These are phyloP conservation scores for Zaprionus ghesquierei DNA, from an alignment of 1,140 invertebrate species.

Conservation along the genomic window DNA sequence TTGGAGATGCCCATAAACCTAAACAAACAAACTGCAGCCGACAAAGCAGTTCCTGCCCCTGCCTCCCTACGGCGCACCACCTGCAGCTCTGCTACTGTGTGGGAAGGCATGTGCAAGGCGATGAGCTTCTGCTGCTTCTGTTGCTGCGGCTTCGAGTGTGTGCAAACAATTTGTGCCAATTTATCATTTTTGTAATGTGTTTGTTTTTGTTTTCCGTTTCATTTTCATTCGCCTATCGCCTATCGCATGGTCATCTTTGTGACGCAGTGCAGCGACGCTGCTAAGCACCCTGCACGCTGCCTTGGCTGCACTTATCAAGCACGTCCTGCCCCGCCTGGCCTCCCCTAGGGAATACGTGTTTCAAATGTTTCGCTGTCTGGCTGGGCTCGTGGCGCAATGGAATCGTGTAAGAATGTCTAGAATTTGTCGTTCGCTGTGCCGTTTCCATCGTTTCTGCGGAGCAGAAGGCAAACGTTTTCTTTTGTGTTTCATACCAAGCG, in stretches of 20 bases:
- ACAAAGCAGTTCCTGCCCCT: background rate
- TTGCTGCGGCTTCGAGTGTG: background rate
- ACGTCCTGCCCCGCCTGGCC: background rate
- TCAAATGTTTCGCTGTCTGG: background rate
- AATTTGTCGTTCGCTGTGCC: background rate
- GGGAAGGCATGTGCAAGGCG: slow-evolving; percentile 8
- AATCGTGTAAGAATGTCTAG: background rate
- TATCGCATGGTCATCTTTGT: background rate
- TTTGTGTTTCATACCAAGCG: too few species aligned
- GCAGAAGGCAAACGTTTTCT: too few species aligned
- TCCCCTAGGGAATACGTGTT: background rate
- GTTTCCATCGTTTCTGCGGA: background rate
- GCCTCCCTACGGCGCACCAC: background rate
- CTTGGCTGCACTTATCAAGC: slow-evolving; percentile 5
- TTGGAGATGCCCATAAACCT: slow-evolving; percentile 53
- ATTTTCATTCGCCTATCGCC: background rate
- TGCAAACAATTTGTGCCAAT: slow-evolving; percentile 20
- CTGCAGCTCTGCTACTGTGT: background rate
- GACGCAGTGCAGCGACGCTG: background rate
- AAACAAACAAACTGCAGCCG: slow-evolving; percentile 67
- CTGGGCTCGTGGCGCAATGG: background rate
- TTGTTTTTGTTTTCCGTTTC: background rate
- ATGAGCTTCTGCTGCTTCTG: background rate
- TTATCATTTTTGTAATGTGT: slow-evolving; percentile 15
- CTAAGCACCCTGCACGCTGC: background rate